Conservation (phyloP, 2,113 vertebrate species). For the human region GRCh38 chr13:75868001-75868500, state of each 20-base stretch:
- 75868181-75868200: neutral
- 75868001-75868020: neutral
- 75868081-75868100: neutral
- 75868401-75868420: neutral
- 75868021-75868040: neutral
- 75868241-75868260: neutral
- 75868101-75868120: neutral
- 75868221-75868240: neutral
- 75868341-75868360: neutral
- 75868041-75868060: neutral
- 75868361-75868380: neutral
- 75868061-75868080: neutral
- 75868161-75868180: neutral
- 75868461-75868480: slow-evolving; percentile 4
- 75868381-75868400: neutral
- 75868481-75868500: neutral
- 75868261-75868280: neutral
- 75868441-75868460: neutral
- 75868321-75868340: slow-evolving; percentile 1
- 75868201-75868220: neutral
- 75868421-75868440: neutral
- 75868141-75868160: slow-evolving; percentile 27
- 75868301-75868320: neutral
- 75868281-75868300: neutral
- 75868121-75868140: neutral